These are phyloP conservation scores for Poecile atricapillus DNA, from an alignment of 2,113 vertebrate genomes.

Conservation along the genomic window DNA sequence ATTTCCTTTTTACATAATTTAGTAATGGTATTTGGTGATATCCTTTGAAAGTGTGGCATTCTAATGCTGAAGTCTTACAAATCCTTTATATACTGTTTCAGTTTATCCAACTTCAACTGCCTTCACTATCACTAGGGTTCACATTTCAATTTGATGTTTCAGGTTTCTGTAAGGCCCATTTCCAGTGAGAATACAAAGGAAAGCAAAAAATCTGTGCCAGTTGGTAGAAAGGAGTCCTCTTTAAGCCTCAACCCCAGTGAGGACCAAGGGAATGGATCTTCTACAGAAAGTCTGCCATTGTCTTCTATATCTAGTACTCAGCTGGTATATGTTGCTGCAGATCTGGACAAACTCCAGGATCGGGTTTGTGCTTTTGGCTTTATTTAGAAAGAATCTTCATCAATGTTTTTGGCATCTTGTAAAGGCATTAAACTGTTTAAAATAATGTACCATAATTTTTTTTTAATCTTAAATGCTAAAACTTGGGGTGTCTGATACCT, in stretches of 20 bases:
- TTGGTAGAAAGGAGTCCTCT: slow-evolving; percentile 78
- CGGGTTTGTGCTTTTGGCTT: slow-evolving; percentile 71
- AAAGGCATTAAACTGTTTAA: background rate
- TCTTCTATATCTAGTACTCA: slow-evolving; percentile 82
- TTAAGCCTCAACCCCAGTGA: slow-evolving; percentile 75
- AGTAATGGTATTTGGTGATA: background rate
- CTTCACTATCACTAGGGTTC: background rate
- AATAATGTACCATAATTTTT: background rate
- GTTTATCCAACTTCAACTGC: background rate
- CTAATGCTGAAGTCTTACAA: background rate
- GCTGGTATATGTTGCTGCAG: slow-evolving; percentile 82
- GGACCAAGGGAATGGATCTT: slow-evolving; percentile 75
- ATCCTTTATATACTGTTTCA: background rate
- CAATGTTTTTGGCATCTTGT: background rate
- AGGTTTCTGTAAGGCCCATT: slow-evolving; percentile 82
- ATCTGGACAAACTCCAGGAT: slow-evolving; percentile 86
- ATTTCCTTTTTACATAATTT: background rate
- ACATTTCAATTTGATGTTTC: background rate
- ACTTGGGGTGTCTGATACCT: background rate
- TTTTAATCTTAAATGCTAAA: background rate
- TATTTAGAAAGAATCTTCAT: background rate
- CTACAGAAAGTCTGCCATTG: slow-evolving; percentile 37
- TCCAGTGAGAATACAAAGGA: slow-evolving; percentile 78
- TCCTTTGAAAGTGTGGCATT: background rate
- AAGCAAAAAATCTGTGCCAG: slow-evolving; percentile 64